Base-by-base conservation (phyloP, 2,797 vertebrate species). In the Scolopax bukidnonensis region DNA sequence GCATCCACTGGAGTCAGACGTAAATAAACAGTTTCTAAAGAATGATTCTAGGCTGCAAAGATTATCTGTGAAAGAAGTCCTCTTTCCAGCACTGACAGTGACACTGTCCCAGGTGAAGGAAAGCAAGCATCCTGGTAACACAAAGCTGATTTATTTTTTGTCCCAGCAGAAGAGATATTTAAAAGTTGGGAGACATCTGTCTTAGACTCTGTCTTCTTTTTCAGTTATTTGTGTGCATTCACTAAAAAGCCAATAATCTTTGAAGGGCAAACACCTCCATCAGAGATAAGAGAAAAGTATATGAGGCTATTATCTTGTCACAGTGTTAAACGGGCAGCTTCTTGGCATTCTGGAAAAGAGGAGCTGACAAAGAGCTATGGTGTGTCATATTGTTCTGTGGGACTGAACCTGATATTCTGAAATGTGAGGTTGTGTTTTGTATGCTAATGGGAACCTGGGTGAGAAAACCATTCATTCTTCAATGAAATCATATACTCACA, bases 391-490 rank as follows among this genome's bases (percentile, higher is more conserved):
- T 50, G 56, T 77, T 93, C 71, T 56, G 24, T 48, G 68, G 51
- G 45, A 80, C 45, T 75, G 76, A 73, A 84, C 65, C 24, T 81
- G 61, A 69, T 92, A 57, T 78, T 93, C 54, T 79, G 65, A 87
- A 86, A 59, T 65, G 13, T 73, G 43, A 90, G 57, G 84, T 84
- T 93, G 61, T 50, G 45, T 65, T 84, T 84, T 91, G 16, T n/a
- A 25, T 68, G 57, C 13, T 93, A 88, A 75, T 71, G 47, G 65
- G 54, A 92, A 79, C 24, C 30, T 48, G 45, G 40, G 78, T 57
- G 59, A 85, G 67, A 57, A 89, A 94, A 81, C 50, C 47, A 84
- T 59, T 91, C 11, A 32, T 87, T 92, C 33, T 92, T 92, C 65
- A 87, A n/a, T 43, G 59, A 94, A 73, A 61, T 95, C 61, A 47